Evolutionary conservation across 2,888 invertebrate genomes (phyloP), one percentile per base, ranked within the genome.

Genomic region (Listrodromus nycthemerus): DNA sequence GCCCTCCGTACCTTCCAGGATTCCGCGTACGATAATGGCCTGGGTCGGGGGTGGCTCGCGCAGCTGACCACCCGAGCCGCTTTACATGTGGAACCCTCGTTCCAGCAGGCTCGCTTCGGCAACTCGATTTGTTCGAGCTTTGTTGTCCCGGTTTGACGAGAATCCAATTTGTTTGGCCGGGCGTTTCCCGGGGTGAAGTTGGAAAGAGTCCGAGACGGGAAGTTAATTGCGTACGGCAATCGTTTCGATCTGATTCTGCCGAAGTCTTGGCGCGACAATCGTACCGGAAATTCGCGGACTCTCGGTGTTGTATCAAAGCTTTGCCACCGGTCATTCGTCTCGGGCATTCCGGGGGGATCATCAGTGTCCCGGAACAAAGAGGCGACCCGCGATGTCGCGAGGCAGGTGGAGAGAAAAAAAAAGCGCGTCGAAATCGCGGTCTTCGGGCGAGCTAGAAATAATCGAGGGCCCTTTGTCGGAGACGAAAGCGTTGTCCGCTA

Each of bases 401-500:
- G n/a, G 37, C 33, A 37, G 16, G 30, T 19, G 19, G 66, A 67
- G 61, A 74, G 80, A 69, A 55, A 80, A 55, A 80, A 33, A 37
- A 37, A 67, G 37, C 19, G 58, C 73, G 8, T 52, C 21, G 16
- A 21, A 55, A 21, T 70, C 37, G 55, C 1, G 21, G 69, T 33
- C 48, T 65, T 50, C 48, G 24, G 21, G 8, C 8, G 67, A 37
- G 37, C 45, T 66, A 21, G 70, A 69, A 69, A 75, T 75, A 80
- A 80, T 80, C 75, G 80, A 80, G 69, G 52, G 67, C 67, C 61
- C 74, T 80, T 80, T 75, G 75, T 80, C 61, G 71, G 3, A 27
- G 41, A 24, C 13, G 30, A n/a, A 45, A 10, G 30, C 27, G 55
- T 21, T 19, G 24, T 10, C 41, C 58, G n/a, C 7, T 27, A 45